Conservation (phyloP, 2,888 invertebrate species). For the Amphimallon solstitiale region DNA sequence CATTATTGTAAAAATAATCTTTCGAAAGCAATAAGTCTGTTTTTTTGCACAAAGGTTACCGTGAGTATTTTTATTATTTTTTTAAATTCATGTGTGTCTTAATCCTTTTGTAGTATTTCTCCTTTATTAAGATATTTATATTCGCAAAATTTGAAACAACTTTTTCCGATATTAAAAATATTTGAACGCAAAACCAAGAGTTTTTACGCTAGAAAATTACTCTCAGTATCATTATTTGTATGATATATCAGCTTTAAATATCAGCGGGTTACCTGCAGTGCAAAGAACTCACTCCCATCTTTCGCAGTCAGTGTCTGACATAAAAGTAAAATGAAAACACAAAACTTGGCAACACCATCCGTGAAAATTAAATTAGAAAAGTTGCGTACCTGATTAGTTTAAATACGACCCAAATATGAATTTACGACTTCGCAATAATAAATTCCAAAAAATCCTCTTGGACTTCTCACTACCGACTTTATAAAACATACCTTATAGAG, state of each 20-base stretch:
- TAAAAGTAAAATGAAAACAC: constrained; percentile 5
- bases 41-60: too few species aligned
- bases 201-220: too few species aligned
- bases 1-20: too few species aligned
- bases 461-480: neutral
- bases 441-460: constrained; percentile 25
- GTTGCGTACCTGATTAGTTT: constrained; percentile 36
- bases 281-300: neutral
- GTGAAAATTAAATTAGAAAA: constrained; percentile 38
- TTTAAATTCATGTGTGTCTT: too few species aligned
- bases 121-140: too few species aligned
- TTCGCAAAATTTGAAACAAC: too few species aligned
- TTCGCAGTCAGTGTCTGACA: neutral
- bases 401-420: constrained; percentile 37
- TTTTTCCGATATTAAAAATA: too few species aligned
- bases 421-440: constrained; percentile 35
- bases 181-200: too few species aligned
- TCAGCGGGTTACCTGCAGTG: neutral
- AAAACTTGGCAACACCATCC: constrained; percentile 26
- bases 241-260: constrained; percentile 8
- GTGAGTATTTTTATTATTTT: too few species aligned
- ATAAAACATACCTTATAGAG: constrained; percentile 30
- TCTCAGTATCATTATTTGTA: neutral
- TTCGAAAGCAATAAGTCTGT: too few species aligned
- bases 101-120: too few species aligned